These are phyloP conservation scores for Seira ritae DNA, from an alignment of 2,888 invertebrate species.

Conservation along the genomic window DNA sequence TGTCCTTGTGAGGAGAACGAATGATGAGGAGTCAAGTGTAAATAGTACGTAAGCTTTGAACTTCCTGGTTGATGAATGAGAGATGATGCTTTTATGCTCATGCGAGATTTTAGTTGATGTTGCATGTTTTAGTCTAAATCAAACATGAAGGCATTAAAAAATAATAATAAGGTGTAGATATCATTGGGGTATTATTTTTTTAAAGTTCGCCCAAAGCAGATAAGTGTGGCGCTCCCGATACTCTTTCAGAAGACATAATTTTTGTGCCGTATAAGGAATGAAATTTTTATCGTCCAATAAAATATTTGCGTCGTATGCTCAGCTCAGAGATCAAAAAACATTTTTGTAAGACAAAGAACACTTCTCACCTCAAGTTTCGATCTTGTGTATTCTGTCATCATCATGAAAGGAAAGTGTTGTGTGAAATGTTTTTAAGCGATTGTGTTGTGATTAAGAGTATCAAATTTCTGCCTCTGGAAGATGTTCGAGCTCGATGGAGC, in stretches of 20 bases:
- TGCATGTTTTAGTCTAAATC: too few relatives aligned
- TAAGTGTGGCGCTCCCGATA: background rate
- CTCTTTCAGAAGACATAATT: background rate
- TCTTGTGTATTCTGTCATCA: too few relatives aligned
- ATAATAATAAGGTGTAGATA: background rate
- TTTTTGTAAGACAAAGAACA: too few relatives aligned
- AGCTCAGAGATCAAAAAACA: too few relatives aligned
- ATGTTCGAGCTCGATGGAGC: background rate
- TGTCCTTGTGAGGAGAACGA: background rate
- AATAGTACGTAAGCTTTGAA: background rate
- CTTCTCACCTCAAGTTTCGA: too few relatives aligned
- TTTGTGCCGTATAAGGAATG: conserved; percentile 5
- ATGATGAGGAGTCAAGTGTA: conserved; percentile 8
- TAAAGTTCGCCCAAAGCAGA: background rate
- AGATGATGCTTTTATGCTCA: too few relatives aligned
- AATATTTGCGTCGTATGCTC: too few relatives aligned
- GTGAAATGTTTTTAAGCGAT: too few relatives aligned
- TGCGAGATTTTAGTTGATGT: too few relatives aligned
- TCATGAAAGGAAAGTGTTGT: too few relatives aligned
- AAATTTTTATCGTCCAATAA: background rate
- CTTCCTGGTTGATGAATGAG: conserved; percentile 8
- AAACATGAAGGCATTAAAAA: background rate
- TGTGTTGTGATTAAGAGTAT: background rate
- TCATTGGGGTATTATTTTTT: background rate
- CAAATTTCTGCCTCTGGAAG: background rate